Conservation (phyloP, 1,140 invertebrate species). For the Galleria mellonella region DNA sequence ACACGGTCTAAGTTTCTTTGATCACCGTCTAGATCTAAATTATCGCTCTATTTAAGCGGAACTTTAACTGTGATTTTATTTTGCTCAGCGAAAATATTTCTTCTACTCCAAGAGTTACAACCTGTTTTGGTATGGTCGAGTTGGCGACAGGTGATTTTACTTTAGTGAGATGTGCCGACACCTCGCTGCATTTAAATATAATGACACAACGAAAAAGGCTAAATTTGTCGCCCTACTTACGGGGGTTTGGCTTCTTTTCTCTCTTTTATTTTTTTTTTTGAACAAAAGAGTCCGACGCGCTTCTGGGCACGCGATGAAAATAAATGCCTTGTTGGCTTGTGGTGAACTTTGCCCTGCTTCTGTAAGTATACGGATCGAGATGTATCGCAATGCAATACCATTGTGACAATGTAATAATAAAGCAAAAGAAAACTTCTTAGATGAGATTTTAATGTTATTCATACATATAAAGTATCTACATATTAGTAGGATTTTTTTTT, state of each 20-base stretch:
- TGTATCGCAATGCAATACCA: too few relatives aligned
- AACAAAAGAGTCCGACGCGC: conserved; percentile 14
- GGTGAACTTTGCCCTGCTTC: too few relatives aligned
- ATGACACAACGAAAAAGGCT: conserved; percentile 39
- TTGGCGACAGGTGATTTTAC: conserved; percentile 32
- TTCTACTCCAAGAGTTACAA: conserved; percentile 14
- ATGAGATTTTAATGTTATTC: too few relatives aligned
- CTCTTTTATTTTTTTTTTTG: conserved; percentile 21
- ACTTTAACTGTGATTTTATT: conserved; percentile 22
- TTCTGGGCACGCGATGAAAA: conserved; percentile 18
- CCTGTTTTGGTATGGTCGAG: conserved; percentile 15
- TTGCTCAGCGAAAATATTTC: conserved; percentile 16
- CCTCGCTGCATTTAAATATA: conserved; percentile 46
- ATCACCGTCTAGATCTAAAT: conserved; percentile 18
- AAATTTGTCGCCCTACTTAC: conserved; percentile 38
- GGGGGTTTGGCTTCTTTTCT: conserved; percentile 13
- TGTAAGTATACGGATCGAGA: too few relatives aligned
- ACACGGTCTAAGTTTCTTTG: conserved; percentile 16
- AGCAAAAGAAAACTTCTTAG: too few relatives aligned
- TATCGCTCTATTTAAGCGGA: conserved; percentile 44
- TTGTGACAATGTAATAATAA: too few relatives aligned
- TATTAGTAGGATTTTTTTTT: too few relatives aligned
- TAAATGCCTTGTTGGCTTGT: conserved; percentile 7
- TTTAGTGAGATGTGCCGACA: conserved; percentile 34
- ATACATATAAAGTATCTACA: too few relatives aligned